A percentile compares a stretch with the other conserved stretches of the same genome.
Conservation (phyloP, 1,140 invertebrate genomes). For the Streblospio benedicti region DNA sequence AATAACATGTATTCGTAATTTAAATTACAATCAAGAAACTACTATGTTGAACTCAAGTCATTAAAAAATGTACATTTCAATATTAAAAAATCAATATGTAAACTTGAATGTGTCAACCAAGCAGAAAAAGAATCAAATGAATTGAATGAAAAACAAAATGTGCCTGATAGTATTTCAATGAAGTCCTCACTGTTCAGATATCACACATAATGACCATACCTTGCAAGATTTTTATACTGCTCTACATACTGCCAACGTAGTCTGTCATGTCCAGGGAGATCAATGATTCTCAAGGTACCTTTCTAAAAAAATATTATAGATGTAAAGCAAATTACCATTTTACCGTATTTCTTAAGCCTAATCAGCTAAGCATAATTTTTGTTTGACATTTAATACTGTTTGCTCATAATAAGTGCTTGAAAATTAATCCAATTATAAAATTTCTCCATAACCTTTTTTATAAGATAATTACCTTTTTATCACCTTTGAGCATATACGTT, state of each 20-base stretch:
- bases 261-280: neutral
- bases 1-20: too few species aligned
- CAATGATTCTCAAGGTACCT: neutral
- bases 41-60: too few species aligned
- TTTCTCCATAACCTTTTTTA: too few species aligned
- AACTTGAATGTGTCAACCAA: too few species aligned
- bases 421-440: neutral
- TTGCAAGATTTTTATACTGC: neutral
- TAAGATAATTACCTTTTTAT: neutral
- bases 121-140: neutral
- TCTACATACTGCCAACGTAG: neutral
- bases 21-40: too few species aligned
- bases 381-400: neutral
- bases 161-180: too few species aligned
- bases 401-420: neutral
- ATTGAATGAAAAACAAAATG: neutral
- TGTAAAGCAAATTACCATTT: neutral
- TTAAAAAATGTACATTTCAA: too few species aligned
- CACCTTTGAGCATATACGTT: neutral
- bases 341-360: neutral
- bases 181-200: neutral
- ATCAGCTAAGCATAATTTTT: neutral
- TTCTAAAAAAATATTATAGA: neutral
- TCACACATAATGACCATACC: neutral
- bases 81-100: too few species aligned